Evolutionary conservation across 2,113 vertebrate genomes (phyloP).

Genomic region (Oncorhynchus masou): DNA sequence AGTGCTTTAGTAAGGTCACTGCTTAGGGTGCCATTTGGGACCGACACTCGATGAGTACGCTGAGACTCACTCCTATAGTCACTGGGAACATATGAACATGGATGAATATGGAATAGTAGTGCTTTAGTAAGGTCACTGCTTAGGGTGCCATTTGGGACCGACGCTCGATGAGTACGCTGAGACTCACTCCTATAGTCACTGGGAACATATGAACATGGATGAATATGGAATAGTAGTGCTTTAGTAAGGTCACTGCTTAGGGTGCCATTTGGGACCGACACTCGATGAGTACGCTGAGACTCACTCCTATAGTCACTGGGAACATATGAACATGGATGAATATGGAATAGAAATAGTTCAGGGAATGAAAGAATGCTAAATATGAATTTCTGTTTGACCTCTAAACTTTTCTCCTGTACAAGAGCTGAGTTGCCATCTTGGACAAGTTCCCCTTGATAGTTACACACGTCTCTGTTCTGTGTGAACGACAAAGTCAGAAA

Average conservation of each 20-base stretch:
- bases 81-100: slow-evolving; percentile 27
- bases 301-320: slow-evolving; percentile 27
- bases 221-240: slow-evolving; percentile 48
- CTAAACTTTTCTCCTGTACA: neutral
- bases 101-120: slow-evolving; percentile 43
- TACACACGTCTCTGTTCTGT: neutral
- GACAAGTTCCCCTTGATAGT: neutral
- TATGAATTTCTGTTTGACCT: neutral
- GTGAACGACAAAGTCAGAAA: neutral
- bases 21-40: too few relatives aligned
- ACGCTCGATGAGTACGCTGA: too few relatives aligned
- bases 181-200: slow-evolving; percentile 25
- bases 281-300: too few relatives aligned
- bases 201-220: slow-evolving; percentile 23
- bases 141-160: too few relatives aligned
- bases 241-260: too few relatives aligned
- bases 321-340: slow-evolving; percentile 26
- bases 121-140: too few relatives aligned
- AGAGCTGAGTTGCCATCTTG: neutral
- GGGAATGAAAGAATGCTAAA: slow-evolving; percentile 27
- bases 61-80: slow-evolving; percentile 18
- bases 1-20: too few relatives aligned
- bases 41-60: too few relatives aligned
- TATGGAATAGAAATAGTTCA: slow-evolving; percentile 36
- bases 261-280: too few relatives aligned